phyloP scores from a whole-genome alignment of 2,888 invertebrate genomes.

The Abscondita cerata region DNA sequence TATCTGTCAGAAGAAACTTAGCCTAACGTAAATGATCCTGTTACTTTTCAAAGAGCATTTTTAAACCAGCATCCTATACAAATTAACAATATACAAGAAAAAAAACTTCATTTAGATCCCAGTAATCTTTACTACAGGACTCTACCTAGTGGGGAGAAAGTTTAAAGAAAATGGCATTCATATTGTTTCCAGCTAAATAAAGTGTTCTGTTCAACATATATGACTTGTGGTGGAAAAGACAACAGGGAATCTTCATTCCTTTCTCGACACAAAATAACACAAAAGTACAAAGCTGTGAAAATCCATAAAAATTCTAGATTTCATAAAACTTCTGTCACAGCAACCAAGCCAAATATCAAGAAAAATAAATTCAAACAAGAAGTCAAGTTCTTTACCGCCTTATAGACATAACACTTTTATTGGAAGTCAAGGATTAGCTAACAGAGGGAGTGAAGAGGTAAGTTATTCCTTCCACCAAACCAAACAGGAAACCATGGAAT shows the following conservation, averaged over 20 bases:
- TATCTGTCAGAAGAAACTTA: too few species aligned
- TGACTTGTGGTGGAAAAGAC: slow-evolving; percentile 7
- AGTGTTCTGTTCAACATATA: background rate
- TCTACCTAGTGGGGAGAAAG: background rate
- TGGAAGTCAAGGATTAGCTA: background rate
- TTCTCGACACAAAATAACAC: background rate
- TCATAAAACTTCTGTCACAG: background rate
- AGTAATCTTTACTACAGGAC: background rate
- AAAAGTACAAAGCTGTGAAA: background rate
- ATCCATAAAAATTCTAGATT: slow-evolving; percentile 1
- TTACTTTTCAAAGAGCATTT: too few species aligned
- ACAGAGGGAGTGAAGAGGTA: background rate
- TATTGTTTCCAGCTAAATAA: background rate
- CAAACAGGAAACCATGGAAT: background rate
- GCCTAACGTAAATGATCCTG: too few species aligned
- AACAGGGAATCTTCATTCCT: too few species aligned
- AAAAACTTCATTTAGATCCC: background rate
- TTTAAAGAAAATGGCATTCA: too few species aligned
- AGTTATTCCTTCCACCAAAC: background rate
- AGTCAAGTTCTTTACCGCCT: background rate
- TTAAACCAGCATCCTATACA: background rate
- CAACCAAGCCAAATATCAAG: too few species aligned
- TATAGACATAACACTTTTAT: background rate
- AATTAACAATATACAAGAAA: background rate
- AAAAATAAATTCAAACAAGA: too few species aligned